Evolutionary conservation across 2,113 vertebrate species (phyloP), one percentile per base, ranked within the genome.

Genomic region (Neotoma lepida): DNA sequence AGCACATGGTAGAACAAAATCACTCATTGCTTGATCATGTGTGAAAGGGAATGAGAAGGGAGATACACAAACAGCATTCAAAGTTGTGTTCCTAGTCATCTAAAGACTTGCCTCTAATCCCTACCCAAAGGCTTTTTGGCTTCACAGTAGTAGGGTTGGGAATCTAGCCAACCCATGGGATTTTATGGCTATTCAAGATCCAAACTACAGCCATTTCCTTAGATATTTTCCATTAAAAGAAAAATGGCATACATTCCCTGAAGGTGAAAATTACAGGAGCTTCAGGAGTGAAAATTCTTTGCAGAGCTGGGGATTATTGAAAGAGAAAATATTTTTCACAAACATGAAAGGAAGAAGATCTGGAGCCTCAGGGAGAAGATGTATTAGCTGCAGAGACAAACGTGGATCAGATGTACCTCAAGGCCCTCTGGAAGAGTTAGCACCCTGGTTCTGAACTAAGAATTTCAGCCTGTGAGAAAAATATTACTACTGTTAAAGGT

Each of bases 211-310:
- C 20, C 58, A 64, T 64, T 85, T 71, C 9, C 49, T 76, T 80
- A 49, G 61, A 74, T 0, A n/a, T 68, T 94, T 96, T 94, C 33
- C 24, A 71, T 41, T 20, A 63, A 93, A 91, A 58, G 64, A 15
- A 15, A 93, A 92, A 49, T 68, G 18, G 6, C 68, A 61, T 20
- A 68, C 24, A 93, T 73, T 80, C 24, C 39, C 22, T 81, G 24
- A 58, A 92, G 26, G 49, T 33, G 90, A 94, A 88, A 87, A 9
- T 66, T 87, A 70, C 61, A 9, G 78, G 70, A 80, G 20, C 35
- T 89, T 71, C 44, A 86, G 54, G 33, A 81, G 28, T 28, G 46
- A 68, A 82, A 66, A 73, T 86, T 64, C 10, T 87, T 51, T 35
- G 22, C 22, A 3, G 61, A 51, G 12, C 28, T 93, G 13, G 9